Base-by-base conservation (phyloP, 92 coral and sea anemone species). In the Pocillopora meandrina region DNA sequence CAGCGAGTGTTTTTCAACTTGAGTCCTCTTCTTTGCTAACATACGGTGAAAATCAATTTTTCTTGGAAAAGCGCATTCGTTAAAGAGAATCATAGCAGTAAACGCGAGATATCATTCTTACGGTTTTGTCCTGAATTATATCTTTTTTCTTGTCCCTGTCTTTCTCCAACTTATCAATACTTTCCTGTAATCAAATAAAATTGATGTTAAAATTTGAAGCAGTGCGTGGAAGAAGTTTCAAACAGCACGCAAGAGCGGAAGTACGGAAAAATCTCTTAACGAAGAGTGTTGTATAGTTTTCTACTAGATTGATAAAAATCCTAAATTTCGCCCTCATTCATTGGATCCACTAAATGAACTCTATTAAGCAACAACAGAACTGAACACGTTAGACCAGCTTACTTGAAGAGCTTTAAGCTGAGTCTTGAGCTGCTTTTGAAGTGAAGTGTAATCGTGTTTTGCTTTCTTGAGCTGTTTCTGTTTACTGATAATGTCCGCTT, bases 401-500 rank as follows among this genome's bases (percentile, higher is more conserved):
- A 95, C 98, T 94, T 96, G 98, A 47, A 92, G 81, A 34, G 59
- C 79, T 73, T 89, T 90, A 34, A 92, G 87, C 79, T 90, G 93
- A n/a, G 77, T 69, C 89, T 92, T 92, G 61, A 96, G 95, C 63
- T 96, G 90, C 82, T 92, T 96, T 61, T 96, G 98, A n/a, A 94
- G 61, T 3, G 87, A 49, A 0, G 98, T 92, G 86, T 96, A 96
- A 31, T 92, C 92, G 57, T 94, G 98, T 64, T 96, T 96, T 12
- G 87, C 90, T 75, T 86, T 90, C 88, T 96, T 96, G 64, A 96
- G 79, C 87, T 87, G 96, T 62, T 94, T 86, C 76, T 96, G 98
- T 87, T 96, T 96, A 23, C 34, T 56, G 47, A 92, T 89, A 72
- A 96, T 96, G 60, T 94, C 95, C 20, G 70, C 75, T 76, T 96